Evolutionary conservation across 2,888 invertebrate genomes (phyloP).

Genomic region (Bembecia ichneumoniformis): DNA sequence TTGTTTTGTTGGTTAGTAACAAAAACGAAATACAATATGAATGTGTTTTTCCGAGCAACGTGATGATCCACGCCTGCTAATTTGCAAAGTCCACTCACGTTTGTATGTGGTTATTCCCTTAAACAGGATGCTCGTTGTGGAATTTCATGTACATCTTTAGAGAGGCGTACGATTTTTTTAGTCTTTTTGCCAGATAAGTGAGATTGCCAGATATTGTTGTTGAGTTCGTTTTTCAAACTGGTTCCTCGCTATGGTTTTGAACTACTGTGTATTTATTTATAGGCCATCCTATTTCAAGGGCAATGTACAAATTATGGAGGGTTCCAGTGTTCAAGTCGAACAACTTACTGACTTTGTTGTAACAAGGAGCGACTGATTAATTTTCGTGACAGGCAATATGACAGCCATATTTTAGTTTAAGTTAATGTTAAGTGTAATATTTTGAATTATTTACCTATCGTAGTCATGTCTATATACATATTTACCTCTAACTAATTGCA

Average conservation of each 20-base stretch:
- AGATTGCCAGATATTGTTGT: constrained; percentile 14
- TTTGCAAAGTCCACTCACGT: constrained; percentile 43
- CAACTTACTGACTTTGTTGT: too few relatives aligned
- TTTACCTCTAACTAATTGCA: background rate
- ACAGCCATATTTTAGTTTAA: too few relatives aligned
- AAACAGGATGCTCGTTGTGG: constrained; percentile 41
- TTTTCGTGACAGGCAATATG: too few relatives aligned
- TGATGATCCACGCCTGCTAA: constrained; percentile 30
- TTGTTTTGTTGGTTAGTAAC: constrained; percentile 4
- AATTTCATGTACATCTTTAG: constrained; percentile 8
- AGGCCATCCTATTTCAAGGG: background rate
- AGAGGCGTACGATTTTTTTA: constrained; percentile 17
- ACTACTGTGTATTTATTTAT: background rate
- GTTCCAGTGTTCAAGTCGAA: too few relatives aligned
- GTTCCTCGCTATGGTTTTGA: constrained; percentile 8
- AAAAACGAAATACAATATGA: background rate
- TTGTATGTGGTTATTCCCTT: constrained; percentile 48
- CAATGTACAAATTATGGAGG: background rate
- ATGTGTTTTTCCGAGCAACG: constrained; percentile 11
- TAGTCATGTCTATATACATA: too few relatives aligned
- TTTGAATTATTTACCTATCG: too few relatives aligned
- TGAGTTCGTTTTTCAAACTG: constrained; percentile 13
- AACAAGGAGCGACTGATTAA: too few relatives aligned
- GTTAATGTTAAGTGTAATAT: too few relatives aligned
- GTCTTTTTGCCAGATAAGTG: constrained; percentile 25